These are phyloP conservation scores for Heloderma charlesbogerti DNA, from an alignment of 2,113 vertebrate genomes.

Conservation along the genomic window DNA sequence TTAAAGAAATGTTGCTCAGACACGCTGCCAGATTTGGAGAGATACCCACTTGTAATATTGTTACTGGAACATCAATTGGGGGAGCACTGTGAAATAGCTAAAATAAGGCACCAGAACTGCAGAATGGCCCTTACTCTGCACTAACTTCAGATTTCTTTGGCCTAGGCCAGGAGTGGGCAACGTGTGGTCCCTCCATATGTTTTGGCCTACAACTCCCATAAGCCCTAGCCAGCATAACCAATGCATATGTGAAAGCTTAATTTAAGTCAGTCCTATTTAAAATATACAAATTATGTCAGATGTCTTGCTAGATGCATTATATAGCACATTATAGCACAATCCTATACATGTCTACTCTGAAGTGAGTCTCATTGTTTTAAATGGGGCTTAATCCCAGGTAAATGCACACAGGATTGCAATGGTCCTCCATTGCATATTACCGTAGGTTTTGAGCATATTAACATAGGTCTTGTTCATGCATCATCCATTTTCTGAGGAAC, in stretches of 20 bases:
- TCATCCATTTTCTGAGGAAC: constrained; percentile 17
- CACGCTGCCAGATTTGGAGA: not conserved
- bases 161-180: not conserved
- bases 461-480: constrained; percentile 53
- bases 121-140: no score
- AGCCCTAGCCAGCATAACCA: no score
- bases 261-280: constrained; percentile 32
- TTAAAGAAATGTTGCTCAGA: not conserved
- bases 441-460: constrained; percentile 60
- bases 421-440: constrained; percentile 18
- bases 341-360: not conserved
- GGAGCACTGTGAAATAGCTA: not conserved
- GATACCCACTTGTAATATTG: not conserved
- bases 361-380: constrained; percentile 8
- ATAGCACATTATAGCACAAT: not conserved
- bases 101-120: not conserved
- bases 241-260: not conserved
- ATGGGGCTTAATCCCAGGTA: constrained; percentile 13
- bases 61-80: not conserved
- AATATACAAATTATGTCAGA: constrained; percentile 43
- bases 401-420: constrained; percentile 34
- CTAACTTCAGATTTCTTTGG: not conserved
- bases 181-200: no score
- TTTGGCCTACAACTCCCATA: no score
- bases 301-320: not conserved